Percentiles rank a stretch among this genome's conserved stretches.
Evolutionary conservation across 2,113 vertebrate genomes (phyloP).

Genomic region (Clarias macrocephalus): DNA sequence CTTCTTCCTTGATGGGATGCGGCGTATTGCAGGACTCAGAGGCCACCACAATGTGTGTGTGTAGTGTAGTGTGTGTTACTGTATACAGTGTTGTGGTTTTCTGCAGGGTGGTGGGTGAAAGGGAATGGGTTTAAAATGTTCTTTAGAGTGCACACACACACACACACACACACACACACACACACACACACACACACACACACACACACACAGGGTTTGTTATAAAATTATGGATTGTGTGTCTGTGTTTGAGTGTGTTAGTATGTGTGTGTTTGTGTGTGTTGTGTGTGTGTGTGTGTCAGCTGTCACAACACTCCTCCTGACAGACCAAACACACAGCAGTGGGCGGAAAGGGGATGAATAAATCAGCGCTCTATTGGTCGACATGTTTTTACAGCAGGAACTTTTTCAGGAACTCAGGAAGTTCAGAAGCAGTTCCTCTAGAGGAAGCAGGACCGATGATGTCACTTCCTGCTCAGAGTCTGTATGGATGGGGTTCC

Average conservation of each 20-base stretch:
- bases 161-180: constrained; percentile 4
- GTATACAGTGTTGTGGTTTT: too few species aligned
- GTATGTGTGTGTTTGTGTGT: background rate
- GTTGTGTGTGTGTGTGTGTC: background rate
- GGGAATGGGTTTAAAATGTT: too few species aligned
- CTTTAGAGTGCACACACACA: background rate
- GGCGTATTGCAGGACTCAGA: too few species aligned
- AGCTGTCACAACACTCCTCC: constrained; percentile 17
- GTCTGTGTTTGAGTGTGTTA: background rate
- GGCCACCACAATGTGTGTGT: too few species aligned
- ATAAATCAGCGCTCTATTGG: background rate
- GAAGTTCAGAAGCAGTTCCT: background rate
- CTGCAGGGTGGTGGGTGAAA: too few species aligned
- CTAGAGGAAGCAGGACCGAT: background rate
- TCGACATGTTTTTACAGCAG: background rate
- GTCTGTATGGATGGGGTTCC: background rate
- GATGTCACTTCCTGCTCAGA: constrained; percentile 17
- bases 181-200: background rate
- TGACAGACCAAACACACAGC: background rate
- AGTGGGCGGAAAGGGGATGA: background rate
- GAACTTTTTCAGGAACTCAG: constrained; percentile 17
- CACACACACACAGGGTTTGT: background rate
- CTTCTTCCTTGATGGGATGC: too few species aligned
- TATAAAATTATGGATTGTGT: background rate
- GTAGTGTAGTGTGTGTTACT: too few species aligned